A percentile compares a stretch with the other conserved stretches of the same genome.
phyloP scores from a whole-genome alignment of 1,140 invertebrate genomes.

The Halyomorpha halys region DNA sequence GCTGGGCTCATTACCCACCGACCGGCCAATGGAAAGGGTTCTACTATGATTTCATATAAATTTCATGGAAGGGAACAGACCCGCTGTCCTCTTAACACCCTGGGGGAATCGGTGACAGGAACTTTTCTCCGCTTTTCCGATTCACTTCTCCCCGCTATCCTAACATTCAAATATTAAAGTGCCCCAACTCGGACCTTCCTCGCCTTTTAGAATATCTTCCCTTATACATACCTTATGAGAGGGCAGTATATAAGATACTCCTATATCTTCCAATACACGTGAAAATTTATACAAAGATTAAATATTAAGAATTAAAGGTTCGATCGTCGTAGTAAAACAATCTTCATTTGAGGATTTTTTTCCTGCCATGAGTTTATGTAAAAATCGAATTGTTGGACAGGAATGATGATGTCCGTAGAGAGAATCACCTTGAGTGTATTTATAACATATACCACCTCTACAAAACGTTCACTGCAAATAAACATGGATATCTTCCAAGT shows the following conservation, averaged over 20 bases:
- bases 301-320: too few species aligned
- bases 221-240: background rate
- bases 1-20: constrained; percentile 10
- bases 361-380: too few species aligned
- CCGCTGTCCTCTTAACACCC: background rate
- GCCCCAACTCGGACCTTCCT: background rate
- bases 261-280: background rate
- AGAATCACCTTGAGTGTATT: too few species aligned
- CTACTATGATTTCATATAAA: constrained; percentile 11
- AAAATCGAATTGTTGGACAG: too few species aligned
- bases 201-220: background rate
- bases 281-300: background rate
- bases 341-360: too few species aligned
- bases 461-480: too few species aligned
- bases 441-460: too few species aligned
- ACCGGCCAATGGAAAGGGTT: background rate
- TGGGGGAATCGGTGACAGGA: constrained; percentile 3
- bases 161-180: constrained; percentile 10
- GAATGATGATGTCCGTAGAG: too few species aligned
- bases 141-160: background rate
- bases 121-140: background rate
- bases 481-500: too few species aligned
- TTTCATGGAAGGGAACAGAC: background rate
- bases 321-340: too few species aligned
- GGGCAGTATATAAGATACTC: background rate